Conservation (phyloP, 2,888 invertebrate genomes). For the Drosophila kambysellisi region DNA sequence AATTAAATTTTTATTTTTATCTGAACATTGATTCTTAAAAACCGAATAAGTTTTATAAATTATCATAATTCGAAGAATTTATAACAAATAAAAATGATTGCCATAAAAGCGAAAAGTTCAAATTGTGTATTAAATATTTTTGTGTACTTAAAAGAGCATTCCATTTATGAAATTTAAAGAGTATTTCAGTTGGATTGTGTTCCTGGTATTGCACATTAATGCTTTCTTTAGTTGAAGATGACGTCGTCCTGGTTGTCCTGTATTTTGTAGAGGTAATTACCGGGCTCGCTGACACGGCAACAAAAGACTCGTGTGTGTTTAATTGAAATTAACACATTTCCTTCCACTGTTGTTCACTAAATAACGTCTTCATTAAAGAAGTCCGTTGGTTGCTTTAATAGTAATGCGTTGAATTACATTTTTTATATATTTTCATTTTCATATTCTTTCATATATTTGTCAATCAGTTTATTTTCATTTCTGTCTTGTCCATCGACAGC, state of each 20-base stretch:
- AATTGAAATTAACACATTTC: constrained; percentile 56
- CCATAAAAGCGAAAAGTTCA: neutral
- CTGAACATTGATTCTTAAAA: neutral
- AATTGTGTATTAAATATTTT: neutral
- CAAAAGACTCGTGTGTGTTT: constrained; percentile 41
- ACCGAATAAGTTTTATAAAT: neutral
- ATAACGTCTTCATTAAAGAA: constrained; percentile 56
- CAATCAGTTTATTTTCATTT: neutral
- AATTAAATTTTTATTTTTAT: neutral
- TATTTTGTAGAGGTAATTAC: constrained; percentile 54
- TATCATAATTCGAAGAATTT: neutral
- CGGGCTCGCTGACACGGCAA: constrained; percentile 33
- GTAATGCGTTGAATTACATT: neutral
- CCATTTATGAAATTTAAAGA: neutral
- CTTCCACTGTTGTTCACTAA: neutral
- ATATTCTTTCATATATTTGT: neutral
- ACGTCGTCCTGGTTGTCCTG: constrained; percentile 53
- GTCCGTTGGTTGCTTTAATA: neutral
- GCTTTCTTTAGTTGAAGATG: constrained; percentile 55
- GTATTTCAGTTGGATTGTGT: neutral
- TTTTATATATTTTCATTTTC: neutral
- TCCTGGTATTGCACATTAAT: neutral
- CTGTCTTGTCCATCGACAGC: neutral
- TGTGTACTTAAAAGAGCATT: neutral
- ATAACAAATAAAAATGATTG: neutral